Percentiles rank a stretch among this genome's conserved stretches.
These are phyloP conservation scores for Cryptotis parvus DNA, from an alignment of 2,113 vertebrate genomes.

Conservation along the genomic window DNA sequence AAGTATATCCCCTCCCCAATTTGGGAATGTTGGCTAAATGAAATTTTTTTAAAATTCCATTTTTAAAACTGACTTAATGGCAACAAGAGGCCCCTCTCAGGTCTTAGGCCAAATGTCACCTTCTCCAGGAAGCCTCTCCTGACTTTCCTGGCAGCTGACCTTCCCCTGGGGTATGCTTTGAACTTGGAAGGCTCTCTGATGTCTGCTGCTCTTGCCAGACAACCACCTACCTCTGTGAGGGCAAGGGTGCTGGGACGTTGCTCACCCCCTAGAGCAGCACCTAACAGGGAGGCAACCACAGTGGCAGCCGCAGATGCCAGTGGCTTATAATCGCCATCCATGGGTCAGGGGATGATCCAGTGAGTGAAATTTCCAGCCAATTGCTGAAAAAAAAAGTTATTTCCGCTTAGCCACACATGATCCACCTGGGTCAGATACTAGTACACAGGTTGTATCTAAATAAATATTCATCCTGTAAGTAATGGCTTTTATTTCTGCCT, in stretches of 20 bases:
- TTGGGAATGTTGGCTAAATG: background rate
- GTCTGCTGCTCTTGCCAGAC: background rate
- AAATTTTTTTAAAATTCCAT: background rate
- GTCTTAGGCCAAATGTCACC: background rate
- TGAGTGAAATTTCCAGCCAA: too few species aligned
- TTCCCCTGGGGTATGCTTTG: too few species aligned
- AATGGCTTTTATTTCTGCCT: too few species aligned
- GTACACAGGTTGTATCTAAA: too few species aligned
- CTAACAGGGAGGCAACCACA: background rate
- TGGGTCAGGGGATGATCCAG: too few species aligned
- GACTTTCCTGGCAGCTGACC: fast-evolving
- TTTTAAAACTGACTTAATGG: background rate
- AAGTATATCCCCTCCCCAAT: background rate
- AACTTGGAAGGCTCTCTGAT: background rate
- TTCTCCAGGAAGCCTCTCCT: background rate
- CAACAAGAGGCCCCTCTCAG: background rate
- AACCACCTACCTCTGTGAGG: background rate
- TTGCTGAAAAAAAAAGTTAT: too few species aligned
- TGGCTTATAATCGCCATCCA: too few species aligned
- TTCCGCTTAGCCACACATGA: too few species aligned
- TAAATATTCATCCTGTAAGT: too few species aligned
- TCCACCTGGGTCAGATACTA: too few species aligned
- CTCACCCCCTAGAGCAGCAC: background rate
- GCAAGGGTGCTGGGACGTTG: background rate
- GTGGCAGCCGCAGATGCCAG: fast-evolving